Evolutionary conservation across 2,113 vertebrate genomes (phyloP).

Genomic region (Eolophus roseicapilla): DNA sequence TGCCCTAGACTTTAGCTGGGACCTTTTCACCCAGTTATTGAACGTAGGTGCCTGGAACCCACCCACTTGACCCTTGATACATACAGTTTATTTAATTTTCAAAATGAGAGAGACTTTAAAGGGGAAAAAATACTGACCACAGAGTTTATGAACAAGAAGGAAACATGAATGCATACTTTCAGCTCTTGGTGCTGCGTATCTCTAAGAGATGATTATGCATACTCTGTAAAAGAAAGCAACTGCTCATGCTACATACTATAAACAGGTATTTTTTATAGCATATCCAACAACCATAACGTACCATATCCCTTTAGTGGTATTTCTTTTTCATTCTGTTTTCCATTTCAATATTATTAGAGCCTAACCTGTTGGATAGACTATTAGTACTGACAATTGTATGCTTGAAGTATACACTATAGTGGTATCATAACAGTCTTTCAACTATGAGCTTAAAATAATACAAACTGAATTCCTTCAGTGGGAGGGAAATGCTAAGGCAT

Average conservation of each 20-base stretch:
- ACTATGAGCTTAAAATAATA: slow-evolving; percentile 8
- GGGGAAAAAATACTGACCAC: background rate
- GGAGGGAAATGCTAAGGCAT: slow-evolving; percentile 21
- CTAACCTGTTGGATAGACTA: background rate
- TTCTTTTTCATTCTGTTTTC: background rate
- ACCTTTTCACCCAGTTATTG: background rate
- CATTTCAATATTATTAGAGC: background rate
- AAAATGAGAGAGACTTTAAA: background rate
- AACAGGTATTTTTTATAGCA: background rate
- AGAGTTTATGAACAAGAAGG: background rate
- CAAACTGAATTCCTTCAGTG: background rate
- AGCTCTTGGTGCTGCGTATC: background rate
- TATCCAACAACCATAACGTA: background rate
- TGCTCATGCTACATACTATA: background rate
- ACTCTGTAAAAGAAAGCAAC: background rate
- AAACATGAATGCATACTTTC: background rate
- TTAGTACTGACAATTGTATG: background rate
- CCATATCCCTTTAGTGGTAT: background rate
- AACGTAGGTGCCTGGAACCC: background rate
- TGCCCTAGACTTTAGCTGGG: background rate
- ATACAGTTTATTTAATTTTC: background rate
- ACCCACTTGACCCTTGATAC: background rate
- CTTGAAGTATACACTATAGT: background rate
- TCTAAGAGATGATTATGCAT: background rate
- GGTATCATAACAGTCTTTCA: background rate